Percentiles rank a stretch among this genome's conserved stretches.
Conservation (phyloP, 2,888 invertebrate species). For the Platynereis dumerilii region DNA sequence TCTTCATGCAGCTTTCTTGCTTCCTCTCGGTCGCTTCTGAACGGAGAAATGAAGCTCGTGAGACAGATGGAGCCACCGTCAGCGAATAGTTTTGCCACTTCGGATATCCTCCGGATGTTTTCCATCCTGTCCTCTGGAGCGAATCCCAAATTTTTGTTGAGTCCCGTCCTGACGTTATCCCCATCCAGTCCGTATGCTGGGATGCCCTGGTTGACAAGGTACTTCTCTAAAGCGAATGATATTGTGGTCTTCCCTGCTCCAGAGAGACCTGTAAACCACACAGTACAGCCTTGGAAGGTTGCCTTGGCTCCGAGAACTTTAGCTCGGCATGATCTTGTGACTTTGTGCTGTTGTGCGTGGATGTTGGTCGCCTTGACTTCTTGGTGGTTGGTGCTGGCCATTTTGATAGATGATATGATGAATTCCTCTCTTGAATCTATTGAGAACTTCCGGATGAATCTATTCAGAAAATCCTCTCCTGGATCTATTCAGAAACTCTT, state of each 20-base stretch:
- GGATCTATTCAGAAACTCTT: too few relatives aligned
- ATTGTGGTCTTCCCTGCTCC: slow-evolving; percentile 99
- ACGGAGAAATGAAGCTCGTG: slow-evolving; percentile 98
- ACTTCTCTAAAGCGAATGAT: slow-evolving; percentile 94
- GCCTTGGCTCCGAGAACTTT: slow-evolving; percentile 85
- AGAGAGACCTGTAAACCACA: slow-evolving; percentile 88
- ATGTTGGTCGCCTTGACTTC: slow-evolving; percentile 81
- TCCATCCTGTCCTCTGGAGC: slow-evolving; percentile 92
- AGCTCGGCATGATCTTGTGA: slow-evolving; percentile 89
- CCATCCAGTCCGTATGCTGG: slow-evolving; percentile 97
- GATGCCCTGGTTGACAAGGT: slow-evolving; percentile 87
- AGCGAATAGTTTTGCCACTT: slow-evolving; percentile 96
- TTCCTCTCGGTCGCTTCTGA: slow-evolving; percentile 88
- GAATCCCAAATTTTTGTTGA: slow-evolving; percentile 95
- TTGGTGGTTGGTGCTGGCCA: too few relatives aligned
- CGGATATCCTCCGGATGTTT: slow-evolving; percentile 95
- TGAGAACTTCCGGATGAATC: too few relatives aligned
- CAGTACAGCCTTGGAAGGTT: slow-evolving; percentile 82
- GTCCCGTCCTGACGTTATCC: slow-evolving; percentile 94
- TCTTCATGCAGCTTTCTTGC: slow-evolving; percentile 90
- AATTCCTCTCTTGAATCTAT: too few relatives aligned
- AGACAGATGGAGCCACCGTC: slow-evolving; percentile 97
- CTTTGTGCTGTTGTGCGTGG: slow-evolving; percentile 93
- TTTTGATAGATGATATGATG: too few relatives aligned
- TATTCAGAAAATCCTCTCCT: too few relatives aligned